Conservation (phyloP, 2,797 vertebrate species). For the Erethizon dorsatum region DNA sequence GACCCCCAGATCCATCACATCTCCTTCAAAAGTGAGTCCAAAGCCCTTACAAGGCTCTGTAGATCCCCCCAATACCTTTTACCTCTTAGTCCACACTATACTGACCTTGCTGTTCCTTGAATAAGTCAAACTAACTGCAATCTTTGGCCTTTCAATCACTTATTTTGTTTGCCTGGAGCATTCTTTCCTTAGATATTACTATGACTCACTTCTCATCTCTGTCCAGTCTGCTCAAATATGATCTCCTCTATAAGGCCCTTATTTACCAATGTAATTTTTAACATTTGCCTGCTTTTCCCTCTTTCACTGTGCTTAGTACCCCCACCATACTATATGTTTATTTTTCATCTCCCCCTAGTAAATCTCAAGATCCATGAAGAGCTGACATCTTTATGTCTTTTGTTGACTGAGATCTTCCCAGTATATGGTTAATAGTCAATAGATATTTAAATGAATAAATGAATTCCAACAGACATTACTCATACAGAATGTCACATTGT, state of each 20-base stretch:
- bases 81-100: neutral
- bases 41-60: neutral
- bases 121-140: neutral
- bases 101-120: neutral
- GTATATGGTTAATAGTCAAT: neutral
- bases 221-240: neutral
- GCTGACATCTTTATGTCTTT: neutral
- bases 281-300: neutral
- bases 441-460: constrained; percentile 42
- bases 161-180: neutral
- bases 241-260: neutral
- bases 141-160: neutral
- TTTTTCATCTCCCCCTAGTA: neutral
- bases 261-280: neutral
- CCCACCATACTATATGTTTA: neutral
- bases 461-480: neutral
- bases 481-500: neutral
- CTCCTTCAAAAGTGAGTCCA: neutral
- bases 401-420: neutral
- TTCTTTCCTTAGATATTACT: neutral
- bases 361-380: neutral
- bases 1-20: neutral
- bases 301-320: neutral
- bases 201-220: neutral
- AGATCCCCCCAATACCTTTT: neutral